Evolutionary conservation across 1,140 invertebrate genomes (phyloP).

Genomic region (Zaprionus ornatus): DNA sequence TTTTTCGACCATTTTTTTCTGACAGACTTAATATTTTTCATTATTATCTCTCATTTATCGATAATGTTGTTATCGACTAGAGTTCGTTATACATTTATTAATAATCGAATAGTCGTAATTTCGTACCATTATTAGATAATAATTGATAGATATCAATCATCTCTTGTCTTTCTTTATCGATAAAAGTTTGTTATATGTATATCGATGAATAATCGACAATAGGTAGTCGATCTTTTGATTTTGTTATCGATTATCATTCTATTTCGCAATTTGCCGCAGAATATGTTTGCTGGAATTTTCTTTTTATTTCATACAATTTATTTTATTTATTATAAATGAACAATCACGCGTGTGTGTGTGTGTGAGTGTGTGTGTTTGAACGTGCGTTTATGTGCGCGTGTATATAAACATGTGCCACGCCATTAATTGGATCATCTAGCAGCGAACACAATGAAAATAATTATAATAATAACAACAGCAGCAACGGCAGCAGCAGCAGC

Average conservation of each 20-base stretch:
- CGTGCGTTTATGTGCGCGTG: background rate
- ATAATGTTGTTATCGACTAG: too few relatives aligned
- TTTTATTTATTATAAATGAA: slow-evolving; percentile 22
- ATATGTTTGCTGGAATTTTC: background rate
- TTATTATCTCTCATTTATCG: too few relatives aligned
- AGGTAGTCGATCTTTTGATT: too few relatives aligned
- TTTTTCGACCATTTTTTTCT: too few relatives aligned
- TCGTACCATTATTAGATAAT: too few relatives aligned
- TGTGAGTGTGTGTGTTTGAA: background rate
- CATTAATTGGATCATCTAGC: slow-evolving; percentile 76
- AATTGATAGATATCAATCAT: too few relatives aligned
- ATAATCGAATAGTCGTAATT: too few relatives aligned
- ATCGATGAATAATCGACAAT: too few relatives aligned
- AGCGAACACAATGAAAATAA: slow-evolving; percentile 44
- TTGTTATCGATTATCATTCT: background rate
- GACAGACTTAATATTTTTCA: too few relatives aligned
- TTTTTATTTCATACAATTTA: background rate
- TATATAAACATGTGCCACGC: slow-evolving; percentile 36
- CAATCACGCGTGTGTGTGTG: background rate
- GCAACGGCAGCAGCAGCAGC: background rate
- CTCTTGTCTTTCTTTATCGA: too few relatives aligned
- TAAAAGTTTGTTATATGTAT: too few relatives aligned
- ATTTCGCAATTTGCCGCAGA: background rate
- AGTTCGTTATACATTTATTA: too few relatives aligned
- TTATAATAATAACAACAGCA: slow-evolving; percentile 57